These are phyloP conservation scores for Aleiodes sp. DNA, from an alignment of 1,140 invertebrate genomes.

Conservation along the genomic window DNA sequence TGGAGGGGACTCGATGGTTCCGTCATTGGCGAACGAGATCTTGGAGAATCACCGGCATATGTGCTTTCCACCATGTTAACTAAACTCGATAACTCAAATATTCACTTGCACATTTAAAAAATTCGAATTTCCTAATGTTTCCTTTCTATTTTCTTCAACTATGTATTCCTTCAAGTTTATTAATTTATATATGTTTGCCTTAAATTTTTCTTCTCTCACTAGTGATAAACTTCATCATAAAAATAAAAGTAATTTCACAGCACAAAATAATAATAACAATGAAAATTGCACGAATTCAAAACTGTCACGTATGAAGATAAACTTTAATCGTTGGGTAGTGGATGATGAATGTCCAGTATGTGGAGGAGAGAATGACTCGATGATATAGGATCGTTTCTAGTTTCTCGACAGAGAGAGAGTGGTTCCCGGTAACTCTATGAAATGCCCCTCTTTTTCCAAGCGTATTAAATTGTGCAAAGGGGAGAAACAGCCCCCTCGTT, in stretches of 20 bases:
- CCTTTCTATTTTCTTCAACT: neutral
- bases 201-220: too few relatives aligned
- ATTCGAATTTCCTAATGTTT: too few relatives aligned
- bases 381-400: conserved; percentile 1
- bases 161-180: neutral
- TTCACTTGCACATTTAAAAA: conserved; percentile 25
- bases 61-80: conserved; percentile 62
- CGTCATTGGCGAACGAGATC: conserved; percentile 61
- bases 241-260: neutral
- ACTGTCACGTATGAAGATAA: too few relatives aligned
- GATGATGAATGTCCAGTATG: neutral
- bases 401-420: conserved; percentile 10
- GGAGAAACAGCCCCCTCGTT: conserved; percentile 26
- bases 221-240: too few relatives aligned
- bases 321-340: neutral
- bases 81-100: too few relatives aligned
- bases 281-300: too few relatives aligned
- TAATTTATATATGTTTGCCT: too few relatives aligned
- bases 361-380: conserved; percentile 6
- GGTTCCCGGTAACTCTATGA: neutral
- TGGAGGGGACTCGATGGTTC: conserved; percentile 57
- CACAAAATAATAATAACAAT: neutral
- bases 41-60: conserved; percentile 57
- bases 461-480: neutral
- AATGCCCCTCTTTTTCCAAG: neutral